Base-by-base conservation (phyloP, 1,140 invertebrate genomes). In the Platyscapa corneri region DNA sequence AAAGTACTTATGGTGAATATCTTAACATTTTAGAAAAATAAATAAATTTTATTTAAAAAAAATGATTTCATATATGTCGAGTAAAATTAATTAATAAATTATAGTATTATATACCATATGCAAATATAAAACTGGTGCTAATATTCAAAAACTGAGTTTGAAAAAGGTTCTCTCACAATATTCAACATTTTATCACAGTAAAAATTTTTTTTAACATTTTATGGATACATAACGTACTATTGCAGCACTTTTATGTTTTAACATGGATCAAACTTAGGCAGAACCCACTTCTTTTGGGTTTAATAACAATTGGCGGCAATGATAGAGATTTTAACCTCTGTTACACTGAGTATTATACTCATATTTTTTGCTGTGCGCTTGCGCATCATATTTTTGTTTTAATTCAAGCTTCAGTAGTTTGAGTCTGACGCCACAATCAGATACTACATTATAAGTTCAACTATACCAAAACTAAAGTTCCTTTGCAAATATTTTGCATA, bases 381-480 rank as follows among this genome's bases (percentile, higher is more conserved):
- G 83, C 83, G 65, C 42, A 32, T 60, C 32, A 27, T 23, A 49
- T 39, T 64, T 78, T 83, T 0, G 70, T 56, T 82, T 53, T 56
- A 70, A 34, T 74, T 74, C 37, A 74, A 74, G 70, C 20, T 67
- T 67, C 30, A 67, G 10, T 37, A 74, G 23, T 74, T 23, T 12
- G 3, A 32, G 42, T 53, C 75, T 53, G 75, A 77, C 75, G 75
- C 42, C 39, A 77, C 46, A 42, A 56, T 34, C 23, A n/a, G 39
- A n/a, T 10, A 42, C 14, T 72, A 37, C 42, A 74, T 20, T 74
- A 20, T 39, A 39, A 74, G 27, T 37, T 70, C 30, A 87, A 87
- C 82, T 76, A 84, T 87, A 83, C 82, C 82, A 87, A 87, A 84
- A 87, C 64, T 82, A 84, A 84, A 87, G 72, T 84, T 84, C 77